Base-by-base conservation (phyloP, 1,140 invertebrate species). In the Cherax destructor region DNA sequence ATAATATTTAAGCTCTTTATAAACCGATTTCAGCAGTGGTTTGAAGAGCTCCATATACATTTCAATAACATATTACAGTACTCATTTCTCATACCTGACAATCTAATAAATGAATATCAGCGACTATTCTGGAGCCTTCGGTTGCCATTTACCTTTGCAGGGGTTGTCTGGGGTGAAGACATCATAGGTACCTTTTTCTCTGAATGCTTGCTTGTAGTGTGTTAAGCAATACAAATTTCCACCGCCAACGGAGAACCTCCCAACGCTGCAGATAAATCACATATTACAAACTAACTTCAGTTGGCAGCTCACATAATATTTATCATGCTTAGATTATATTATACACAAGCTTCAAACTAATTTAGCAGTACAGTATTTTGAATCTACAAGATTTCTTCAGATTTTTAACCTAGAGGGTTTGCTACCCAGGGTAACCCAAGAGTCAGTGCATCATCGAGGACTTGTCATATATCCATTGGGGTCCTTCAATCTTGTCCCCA, bases 171-270 rank as follows among this genome's bases (percentile, higher is more conserved):
- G 89, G 24, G 86, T 88, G 86, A 92, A 92, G 49, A 88, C 97
- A 93, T 98, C 97, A 94, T 98, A 97, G 94, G 97, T 97, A 69
- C 97, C 97, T 94, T 97, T 97, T n/a, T 96, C 95, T 93, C 97
- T 97, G 94, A 97, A 97, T 3, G 97, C 95, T 94, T 97, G 97
- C 94, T 97, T 97, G 94, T 97, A 97, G 94, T 97, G 97, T 6
- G 96, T 96, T 86, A 96, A 96, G 94, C 97, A 97, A 94, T 97
- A 97, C 21, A 97, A 95, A 81, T 96, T 95, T 41, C 96, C 97
- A 93, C 97, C 96, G 93, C 92, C 92, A 50, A 93, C 86, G 16
- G 92, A 92, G 69, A 93, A 93, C 24, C 90, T 83, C 49, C 87
- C 92, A 74, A 93, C 91, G 80, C 92, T 93, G 91, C 4, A 85